Evolutionary conservation across 2,888 invertebrate genomes (phyloP), one percentile per base, ranked within the genome.

Genomic region (Phymatocera aterrima): DNA sequence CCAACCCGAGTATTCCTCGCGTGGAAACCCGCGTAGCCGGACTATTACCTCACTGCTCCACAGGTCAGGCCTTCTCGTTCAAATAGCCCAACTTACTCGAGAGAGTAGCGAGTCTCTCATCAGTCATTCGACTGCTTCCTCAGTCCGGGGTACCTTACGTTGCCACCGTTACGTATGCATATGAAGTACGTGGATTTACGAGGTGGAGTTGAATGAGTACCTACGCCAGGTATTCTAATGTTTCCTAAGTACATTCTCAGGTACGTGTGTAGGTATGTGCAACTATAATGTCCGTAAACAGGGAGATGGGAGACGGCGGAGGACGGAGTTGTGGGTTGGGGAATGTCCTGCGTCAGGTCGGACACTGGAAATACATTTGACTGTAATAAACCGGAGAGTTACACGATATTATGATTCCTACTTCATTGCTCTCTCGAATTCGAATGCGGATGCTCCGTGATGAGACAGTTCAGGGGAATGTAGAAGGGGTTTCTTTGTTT

Each of bases 251-350:
- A 68, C 68, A 43, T 64, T 64, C 21, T 43, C 64, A 64, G 37
- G 34, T 37, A 64, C 24, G 64, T 37, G 18, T 37, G 15, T 8
- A 18, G 15, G n/a, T n/a, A n/a, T n/a, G n/a, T n/a, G n/a, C n/a
- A n/a, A n/a, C n/a, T 18, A 21, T 64, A 37, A 64, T 64, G 68
- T 68, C 68, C 68, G 68, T 68, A 68, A 68, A 68, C 28, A 68
- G 68, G 15, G 10, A 64, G 34, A 64, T 34, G 46, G 24, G 43
- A 68, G 60, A 24, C 60, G 6, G 8, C 28, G 15, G 68, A 24
- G 37, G 37, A 18, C 18, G 34, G 12, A 34, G 34, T 15, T 15
- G 51, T n/a, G 37, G 57, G 57, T 15, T 10, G 28, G 57, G 28
- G 15, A 57, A 28, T 28, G 28, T 57, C 15, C 21, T 28, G 15